Conservation (phyloP, 30 jellyfish, hydroid and myxozoan species). For the Pseudorhiza aurosa region DNA sequence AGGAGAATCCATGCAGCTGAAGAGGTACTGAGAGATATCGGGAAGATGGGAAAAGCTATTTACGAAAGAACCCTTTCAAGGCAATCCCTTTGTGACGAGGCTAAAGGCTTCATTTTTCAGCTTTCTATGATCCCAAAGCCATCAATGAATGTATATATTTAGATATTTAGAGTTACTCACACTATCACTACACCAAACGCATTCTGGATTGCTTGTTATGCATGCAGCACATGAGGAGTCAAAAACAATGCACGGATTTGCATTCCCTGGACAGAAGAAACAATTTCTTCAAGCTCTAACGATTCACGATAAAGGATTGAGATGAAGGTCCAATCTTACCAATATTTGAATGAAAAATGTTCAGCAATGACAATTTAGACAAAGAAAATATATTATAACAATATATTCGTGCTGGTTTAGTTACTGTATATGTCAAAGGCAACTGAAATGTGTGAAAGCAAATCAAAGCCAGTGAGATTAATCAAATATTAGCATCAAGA, state of each 20-base stretch:
- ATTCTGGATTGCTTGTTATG: slow-evolving; percentile 52
- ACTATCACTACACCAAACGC: slow-evolving; percentile 67
- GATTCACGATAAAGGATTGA: too few relatives aligned
- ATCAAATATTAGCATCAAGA: too few relatives aligned
- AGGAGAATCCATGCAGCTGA: too few relatives aligned
- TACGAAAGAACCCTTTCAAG: neutral
- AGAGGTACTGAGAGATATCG: too few relatives aligned
- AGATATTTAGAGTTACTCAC: neutral
- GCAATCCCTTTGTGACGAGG: neutral
- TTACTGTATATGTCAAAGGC: too few relatives aligned
- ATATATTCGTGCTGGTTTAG: too few relatives aligned
- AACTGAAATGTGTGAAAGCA: too few relatives aligned
- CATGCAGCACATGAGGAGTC: slow-evolving; percentile 60
- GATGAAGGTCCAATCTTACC: neutral
- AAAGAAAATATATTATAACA: neutral
- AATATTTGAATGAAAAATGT: neutral
- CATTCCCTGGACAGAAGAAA: slow-evolving; percentile 22
- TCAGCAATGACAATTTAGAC: neutral
- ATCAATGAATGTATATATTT: too few relatives aligned
- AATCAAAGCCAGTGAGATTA: too few relatives aligned
- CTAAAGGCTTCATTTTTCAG: too few relatives aligned
- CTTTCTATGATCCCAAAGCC: too few relatives aligned
- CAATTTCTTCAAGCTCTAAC: neutral
- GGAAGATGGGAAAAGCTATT: too few relatives aligned
- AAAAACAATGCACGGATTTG: slow-evolving; percentile 57